Evolutionary conservation across 2,113 vertebrate genomes (phyloP), one percentile per base, ranked within the genome.

Genomic region (Myiopsitta monachus): DNA sequence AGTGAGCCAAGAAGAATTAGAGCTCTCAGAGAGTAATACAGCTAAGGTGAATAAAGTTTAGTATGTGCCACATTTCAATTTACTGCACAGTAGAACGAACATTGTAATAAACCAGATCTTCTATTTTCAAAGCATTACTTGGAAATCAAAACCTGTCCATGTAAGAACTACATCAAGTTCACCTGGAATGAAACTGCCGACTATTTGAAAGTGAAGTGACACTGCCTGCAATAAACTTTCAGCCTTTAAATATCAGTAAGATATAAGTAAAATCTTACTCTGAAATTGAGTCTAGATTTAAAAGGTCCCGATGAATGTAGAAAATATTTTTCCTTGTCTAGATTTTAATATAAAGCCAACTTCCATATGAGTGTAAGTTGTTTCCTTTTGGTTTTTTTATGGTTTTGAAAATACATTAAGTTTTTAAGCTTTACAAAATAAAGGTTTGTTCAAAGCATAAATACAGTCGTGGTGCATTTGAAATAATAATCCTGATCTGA

Each of bases 371-470:
- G 11, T 28, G 21, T 54, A 74, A 77, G 23, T 21, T 70, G 30
- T 57, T 52, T 47, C 52, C 41, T 57, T 67, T 44, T 36, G 46
- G 19, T 70, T 66, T 41, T 52, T 78, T 63, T 84, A 67, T 1
- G 2, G 19, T 41, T 94, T 86, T 3, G 6, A 44, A 79, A 74
- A 31, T 70, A 55, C 16, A 38, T 46, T 13, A 88, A 17, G 31
- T 72, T 88, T 92, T 77, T 86, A 47, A 80, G 54, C 44, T 83
- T 77, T 33, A 31, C 21, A 73, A 92, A 95, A 88, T 73, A 90
- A 88, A 92, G 8, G 31, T 83, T 88, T 96, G n/a, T 86, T 95
- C 82, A 91, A 94, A 92, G 31, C 52, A 82, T 75, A 69, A 81
- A 41, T 64, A 63, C 7, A 76, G n/a, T 57, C 0, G 8, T 63